Evolutionary conservation across 2,888 invertebrate species (phyloP).

Genomic region (Nomada goodeniana): DNA sequence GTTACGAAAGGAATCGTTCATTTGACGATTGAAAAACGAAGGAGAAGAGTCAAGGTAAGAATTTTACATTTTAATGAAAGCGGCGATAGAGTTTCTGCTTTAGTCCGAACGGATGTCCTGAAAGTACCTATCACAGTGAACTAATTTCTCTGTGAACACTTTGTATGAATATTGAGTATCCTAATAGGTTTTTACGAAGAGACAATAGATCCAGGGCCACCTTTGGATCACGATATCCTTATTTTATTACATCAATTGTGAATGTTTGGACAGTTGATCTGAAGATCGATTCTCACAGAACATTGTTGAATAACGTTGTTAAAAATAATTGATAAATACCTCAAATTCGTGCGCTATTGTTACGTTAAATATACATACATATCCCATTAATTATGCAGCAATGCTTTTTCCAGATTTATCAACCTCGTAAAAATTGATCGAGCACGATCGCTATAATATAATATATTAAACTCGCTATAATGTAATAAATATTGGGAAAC

Average conservation of each 20-base stretch:
- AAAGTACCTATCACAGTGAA: neutral
- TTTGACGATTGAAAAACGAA: neutral
- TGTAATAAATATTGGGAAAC: conserved; percentile 6
- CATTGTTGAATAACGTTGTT: no score
- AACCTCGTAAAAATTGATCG: neutral
- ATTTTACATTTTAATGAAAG: neutral
- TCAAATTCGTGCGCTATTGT: no score
- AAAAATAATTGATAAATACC: no score
- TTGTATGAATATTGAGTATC: neutral
- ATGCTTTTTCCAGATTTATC: no score
- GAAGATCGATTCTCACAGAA: no score
- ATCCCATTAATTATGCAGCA: no score
- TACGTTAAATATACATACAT: no score
- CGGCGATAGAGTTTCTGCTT: neutral
- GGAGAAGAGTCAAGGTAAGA: neutral
- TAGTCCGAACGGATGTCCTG: neutral
- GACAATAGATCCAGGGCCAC: neutral
- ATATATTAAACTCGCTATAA: conserved; percentile 12
- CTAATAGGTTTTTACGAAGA: neutral
- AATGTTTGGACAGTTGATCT: no score
- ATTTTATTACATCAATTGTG: no score
- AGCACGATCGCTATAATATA: neutral
- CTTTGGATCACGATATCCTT: no score
- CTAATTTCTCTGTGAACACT: neutral
- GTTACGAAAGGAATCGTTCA: neutral